These are phyloP conservation scores for Potamarius usumacintae DNA, from an alignment of 2,113 vertebrate species.

Conservation along the genomic window DNA sequence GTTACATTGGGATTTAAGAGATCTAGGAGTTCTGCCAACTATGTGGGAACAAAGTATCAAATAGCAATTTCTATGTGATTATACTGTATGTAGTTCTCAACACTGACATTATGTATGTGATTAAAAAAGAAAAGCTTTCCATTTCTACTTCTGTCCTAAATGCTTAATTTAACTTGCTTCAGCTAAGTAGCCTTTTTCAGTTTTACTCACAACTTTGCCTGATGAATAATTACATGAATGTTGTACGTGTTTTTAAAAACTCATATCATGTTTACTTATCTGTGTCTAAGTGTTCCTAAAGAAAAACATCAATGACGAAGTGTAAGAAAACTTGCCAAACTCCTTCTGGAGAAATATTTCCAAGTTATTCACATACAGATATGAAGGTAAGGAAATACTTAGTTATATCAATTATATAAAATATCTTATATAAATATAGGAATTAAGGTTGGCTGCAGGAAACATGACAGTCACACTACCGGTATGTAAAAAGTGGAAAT, in stretches of 20 bases:
- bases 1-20: neutral
- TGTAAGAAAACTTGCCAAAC: neutral
- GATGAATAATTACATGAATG: neutral
- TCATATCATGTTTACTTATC: neutral
- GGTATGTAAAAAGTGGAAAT: neutral
- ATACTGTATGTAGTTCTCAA: neutral
- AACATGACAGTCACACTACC: neutral
- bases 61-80: neutral
- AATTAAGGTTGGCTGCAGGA: neutral
- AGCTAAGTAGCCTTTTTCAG: neutral
- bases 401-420: neutral
- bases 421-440: neutral
- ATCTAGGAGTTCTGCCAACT: neutral
- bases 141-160: neutral
- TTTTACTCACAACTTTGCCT: neutral
- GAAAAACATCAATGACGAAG: neutral
- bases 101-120: neutral
- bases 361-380: neutral
- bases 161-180: neutral
- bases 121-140: neutral
- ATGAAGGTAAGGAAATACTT: neutral
- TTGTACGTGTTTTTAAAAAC: neutral
- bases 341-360: neutral
- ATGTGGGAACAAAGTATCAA: neutral
- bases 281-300: neutral